Conservation (phyloP, 2,797 vertebrate species). For the Micromesistius poutassou region DNA sequence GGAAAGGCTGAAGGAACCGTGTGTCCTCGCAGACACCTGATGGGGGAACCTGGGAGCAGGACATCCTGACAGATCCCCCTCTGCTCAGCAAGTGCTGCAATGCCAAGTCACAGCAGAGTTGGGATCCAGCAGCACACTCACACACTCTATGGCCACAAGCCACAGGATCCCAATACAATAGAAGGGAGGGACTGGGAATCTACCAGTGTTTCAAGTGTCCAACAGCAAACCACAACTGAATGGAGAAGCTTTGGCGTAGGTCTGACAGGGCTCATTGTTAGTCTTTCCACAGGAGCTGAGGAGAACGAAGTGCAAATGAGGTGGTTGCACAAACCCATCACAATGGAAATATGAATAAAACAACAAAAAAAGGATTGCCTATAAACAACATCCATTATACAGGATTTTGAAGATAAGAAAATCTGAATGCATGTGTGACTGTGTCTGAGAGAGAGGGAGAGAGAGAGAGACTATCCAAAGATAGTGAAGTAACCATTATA, state of each 20-base stretch:
- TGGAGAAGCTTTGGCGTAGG: slow-evolving; percentile 26
- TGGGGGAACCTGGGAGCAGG: slow-evolving; percentile 21
- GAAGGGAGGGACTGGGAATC: slow-evolving; percentile 31
- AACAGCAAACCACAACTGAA: slow-evolving; percentile 43
- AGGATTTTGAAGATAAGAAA: not conserved
- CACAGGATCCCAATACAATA: slow-evolving; percentile 39
- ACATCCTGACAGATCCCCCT: slow-evolving; percentile 19
- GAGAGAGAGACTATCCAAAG: too few species aligned
- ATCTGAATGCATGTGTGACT: not conserved
- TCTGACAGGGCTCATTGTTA: slow-evolving; percentile 44
- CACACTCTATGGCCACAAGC: slow-evolving; percentile 25
- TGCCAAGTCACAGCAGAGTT: slow-evolving; percentile 29
- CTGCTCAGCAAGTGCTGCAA: not conserved
- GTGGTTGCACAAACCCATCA: slow-evolving; percentile 27
- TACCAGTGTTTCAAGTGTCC: slow-evolving; percentile 50
- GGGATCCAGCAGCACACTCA: slow-evolving; percentile 30
- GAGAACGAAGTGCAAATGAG: slow-evolving; percentile 54
- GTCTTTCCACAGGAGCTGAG: slow-evolving; percentile 39
- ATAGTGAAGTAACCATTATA: not conserved
- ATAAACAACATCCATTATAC: not conserved
- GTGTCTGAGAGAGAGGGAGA: not conserved
- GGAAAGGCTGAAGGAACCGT: slow-evolving; percentile 11
- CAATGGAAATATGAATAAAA: slow-evolving; percentile 34
- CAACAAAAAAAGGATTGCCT: not conserved
- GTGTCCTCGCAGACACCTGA: slow-evolving; percentile 16